Evolutionary conservation across 2,797 vertebrate genomes (phyloP), one percentile per base, ranked within the genome.

Genomic region (Apodemus agrarius): DNA sequence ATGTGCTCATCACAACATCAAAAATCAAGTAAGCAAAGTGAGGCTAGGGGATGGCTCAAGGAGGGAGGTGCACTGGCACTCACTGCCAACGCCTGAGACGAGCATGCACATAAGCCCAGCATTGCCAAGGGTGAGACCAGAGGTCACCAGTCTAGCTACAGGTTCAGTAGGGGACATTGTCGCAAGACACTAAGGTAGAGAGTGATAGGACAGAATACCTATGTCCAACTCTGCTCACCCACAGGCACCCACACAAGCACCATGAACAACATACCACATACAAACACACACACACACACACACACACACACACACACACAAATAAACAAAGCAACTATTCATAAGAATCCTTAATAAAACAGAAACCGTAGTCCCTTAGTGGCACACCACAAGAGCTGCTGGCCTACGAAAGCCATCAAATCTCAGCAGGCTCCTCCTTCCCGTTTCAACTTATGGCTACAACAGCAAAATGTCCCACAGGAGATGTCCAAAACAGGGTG

Each of bases 1-100:
- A 37, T n/a, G 37, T n/a, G 14, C 21, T 88, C 7, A 92, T 72
- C 59, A 95, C 87, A 94, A 69, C 61, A 94, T 46, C 54, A 92
- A 81, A 93, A 92, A 74, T 65, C 90, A 52, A 89, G 59, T 0
- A 90, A 19, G 65, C 52, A 89, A 91, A 91, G 52, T 4, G 52
- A 88, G 37, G 67, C 7, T 17, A 37, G 67, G 13, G n/a, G 4
- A 7, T 54, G 67, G 34, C 22, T 72, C 22, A 34, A 9, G 78
- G 67, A 13, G 12, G 1, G 8, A 11, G 37, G 14, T 11, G 6
- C 7, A 31, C 2, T 63, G 61, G 59, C 24, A 22, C 40, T 34
- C 29, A 21, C 4, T 52, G 31, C 4, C 34, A 37, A 57, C 72
- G 22, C 49, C 54, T 4, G 24, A 69, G n/a, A 72, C 9, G 16